Evolutionary conservation across 2,888 invertebrate species (phyloP), one percentile per base, ranked within the genome.

Genomic region (Polylopha cassiicola): DNA sequence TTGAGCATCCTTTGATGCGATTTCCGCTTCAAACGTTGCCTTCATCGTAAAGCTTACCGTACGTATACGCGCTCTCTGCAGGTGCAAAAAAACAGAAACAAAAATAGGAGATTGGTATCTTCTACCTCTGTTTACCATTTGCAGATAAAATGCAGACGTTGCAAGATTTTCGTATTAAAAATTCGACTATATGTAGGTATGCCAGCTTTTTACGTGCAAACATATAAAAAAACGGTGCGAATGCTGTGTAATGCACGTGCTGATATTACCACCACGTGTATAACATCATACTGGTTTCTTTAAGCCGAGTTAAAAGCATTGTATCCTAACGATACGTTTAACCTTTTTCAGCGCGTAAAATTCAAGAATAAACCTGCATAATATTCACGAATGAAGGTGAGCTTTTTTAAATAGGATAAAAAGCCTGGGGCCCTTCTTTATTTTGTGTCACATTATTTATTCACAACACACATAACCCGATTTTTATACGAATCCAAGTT

Each of bases 401-500:
- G 54, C 64, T 57, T 53, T 51, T 50, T 55, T 51, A 57, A 50
- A 50, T 39, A 44, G 41, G 46, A 43, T 32, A 36, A 51, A 58
- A 39, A 29, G 36, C 51, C 50, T 53, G 47, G 44, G 43, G 37
- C 43, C 44, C 58, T 58, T 31, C 41, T 41, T 44, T 42, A 61
- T 62, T 69, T 51, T 58, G 50, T 61, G 60, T 53, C 33, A 36
- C 56, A 53, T 62, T 62, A 64, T 55, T 64, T 71, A 70, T 74
- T 70, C 70, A 60, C 51, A 55, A 57, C 65, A 60, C 62, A 68
- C 54, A 64, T 70, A 65, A 65, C 65, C 58, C 54, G 54, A 72
- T 74, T 73, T 73, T 65, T 66, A 69, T 68, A 70, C 63, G 63
- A 59, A 66, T 47, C 57, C 43, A 55, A 65, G 59, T 63, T 61